Percentiles rank a stretch among this genome's conserved stretches.
These are phyloP conservation scores for Drosophila ogumai DNA, from an alignment of 1,140 invertebrate species.

Conservation along the genomic window DNA sequence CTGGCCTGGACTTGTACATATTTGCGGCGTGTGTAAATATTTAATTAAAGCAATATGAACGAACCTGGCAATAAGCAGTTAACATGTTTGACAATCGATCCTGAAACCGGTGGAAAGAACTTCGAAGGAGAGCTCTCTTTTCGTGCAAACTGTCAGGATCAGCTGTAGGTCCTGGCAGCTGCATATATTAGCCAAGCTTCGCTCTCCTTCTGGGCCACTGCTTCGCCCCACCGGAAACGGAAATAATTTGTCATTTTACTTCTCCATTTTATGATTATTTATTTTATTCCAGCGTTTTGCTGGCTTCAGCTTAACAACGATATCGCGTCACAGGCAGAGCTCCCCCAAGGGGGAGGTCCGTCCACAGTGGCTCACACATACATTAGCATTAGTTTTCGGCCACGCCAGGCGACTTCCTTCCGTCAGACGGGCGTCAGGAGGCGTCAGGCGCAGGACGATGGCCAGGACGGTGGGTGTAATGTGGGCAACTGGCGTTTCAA, in stretches of 20 bases:
- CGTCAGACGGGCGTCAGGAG: constrained; percentile 32
- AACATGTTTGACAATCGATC: constrained; percentile 43
- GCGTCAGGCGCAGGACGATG: constrained; percentile 10
- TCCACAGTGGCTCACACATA: constrained; percentile 41
- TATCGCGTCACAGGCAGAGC: constrained; percentile 5
- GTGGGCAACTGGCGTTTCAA: constrained; percentile 31
- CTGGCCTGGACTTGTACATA: constrained; percentile 21
- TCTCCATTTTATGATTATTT: constrained; percentile 69
- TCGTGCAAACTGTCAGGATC: constrained; percentile 17
- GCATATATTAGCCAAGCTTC: constrained; percentile 45
- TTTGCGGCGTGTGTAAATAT: constrained; percentile 53
- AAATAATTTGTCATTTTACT: constrained; percentile 74
- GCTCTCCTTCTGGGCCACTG: neutral
- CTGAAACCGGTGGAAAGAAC: no score
- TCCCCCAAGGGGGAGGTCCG: neutral
- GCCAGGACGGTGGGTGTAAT: neutral
- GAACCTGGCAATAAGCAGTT: constrained; percentile 34
- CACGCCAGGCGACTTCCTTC: constrained; percentile 56
- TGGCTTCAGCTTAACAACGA: constrained; percentile 18
- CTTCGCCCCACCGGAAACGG: constrained; percentile 60
- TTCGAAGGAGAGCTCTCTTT: constrained; percentile 7
- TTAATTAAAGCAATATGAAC: constrained; percentile 40
- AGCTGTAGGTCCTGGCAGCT: neutral
- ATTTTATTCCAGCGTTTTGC: constrained; percentile 51
- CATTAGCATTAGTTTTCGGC: constrained; percentile 57